Conservation (phyloP, 1,140 invertebrate genomes). For the Apolygus lucorum region DNA sequence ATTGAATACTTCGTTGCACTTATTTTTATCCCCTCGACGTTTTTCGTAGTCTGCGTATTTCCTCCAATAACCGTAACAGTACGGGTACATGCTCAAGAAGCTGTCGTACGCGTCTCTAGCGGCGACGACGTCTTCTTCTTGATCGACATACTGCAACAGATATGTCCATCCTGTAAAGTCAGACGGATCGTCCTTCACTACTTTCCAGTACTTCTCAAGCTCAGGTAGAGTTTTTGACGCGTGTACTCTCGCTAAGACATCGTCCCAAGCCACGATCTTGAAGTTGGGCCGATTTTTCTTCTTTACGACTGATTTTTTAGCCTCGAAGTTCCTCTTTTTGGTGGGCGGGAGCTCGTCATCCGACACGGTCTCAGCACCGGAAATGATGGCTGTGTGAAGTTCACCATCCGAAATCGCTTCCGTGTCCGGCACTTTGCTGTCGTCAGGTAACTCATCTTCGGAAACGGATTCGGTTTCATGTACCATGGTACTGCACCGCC, state of each 20-base stretch:
- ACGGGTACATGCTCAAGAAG: conserved; percentile 90
- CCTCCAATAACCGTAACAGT: conserved; percentile 98
- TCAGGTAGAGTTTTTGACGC: conserved; percentile 53
- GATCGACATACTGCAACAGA: conserved; percentile 91
- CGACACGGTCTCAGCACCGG: conserved; percentile 72
- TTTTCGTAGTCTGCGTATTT: conserved; percentile 97
- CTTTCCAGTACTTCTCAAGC: conserved; percentile 90
- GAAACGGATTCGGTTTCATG: too few species aligned
- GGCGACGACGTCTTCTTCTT: conserved; percentile 87
- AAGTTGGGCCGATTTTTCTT: not conserved
- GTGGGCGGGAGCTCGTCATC: conserved; percentile 64
- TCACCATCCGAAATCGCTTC: conserved; percentile 66
- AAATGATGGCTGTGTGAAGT: conserved; percentile 60
- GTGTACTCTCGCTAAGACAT: not conserved
- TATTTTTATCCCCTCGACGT: conserved; percentile 49
- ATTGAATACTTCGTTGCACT: conserved; percentile 53
- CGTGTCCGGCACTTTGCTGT: conserved; percentile 45
- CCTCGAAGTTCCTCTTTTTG: conserved; percentile 36
- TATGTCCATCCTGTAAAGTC: conserved; percentile 98
- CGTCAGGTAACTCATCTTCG: too few species aligned
- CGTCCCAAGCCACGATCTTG: not conserved
- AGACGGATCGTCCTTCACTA: conserved; percentile 85
- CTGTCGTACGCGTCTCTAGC: conserved; percentile 89
- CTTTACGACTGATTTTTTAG: not conserved
- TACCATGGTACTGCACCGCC: too few species aligned